Evolutionary conservation across 2,797 vertebrate genomes (phyloP), one percentile per base, ranked within the genome.

Genomic region (Propithecus perrieri): DNA sequence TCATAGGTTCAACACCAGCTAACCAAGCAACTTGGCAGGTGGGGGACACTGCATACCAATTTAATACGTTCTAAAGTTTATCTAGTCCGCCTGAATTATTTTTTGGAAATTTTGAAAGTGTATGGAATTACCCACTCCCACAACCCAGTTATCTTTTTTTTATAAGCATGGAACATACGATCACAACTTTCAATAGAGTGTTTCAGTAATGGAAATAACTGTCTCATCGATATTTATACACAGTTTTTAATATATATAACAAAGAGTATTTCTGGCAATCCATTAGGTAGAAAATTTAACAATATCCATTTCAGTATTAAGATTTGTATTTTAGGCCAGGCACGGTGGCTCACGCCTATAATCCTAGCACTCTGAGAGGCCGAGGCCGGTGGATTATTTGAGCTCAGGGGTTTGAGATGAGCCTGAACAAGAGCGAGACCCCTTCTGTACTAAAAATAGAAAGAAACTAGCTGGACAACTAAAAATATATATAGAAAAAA

Each of bases 201-300:
- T 72, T 86, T 79, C 20, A 85, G 28, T 74, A 63, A 84, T 15
- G 17, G 50, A 83, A 96, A 74, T 30, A 53, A 94, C 35, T 55
- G 7, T 59, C 65, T 89, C n/a, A 76, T 1, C 28, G 55, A 89
- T 41, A 88, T 14, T 38, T 50, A 50, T 11, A 2, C 55, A 11
- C 14, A 67, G 59, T 59, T 69, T 80, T 78, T 83, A 48, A 78
- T 6, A 4, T 11, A 85, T 28, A 13, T 14, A 95, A 86, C 9
- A 59, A 87, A 79, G 69, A 84, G 4, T 38, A 67, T 53, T 83
- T 55, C 28, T 81, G 84, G 11, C 11, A 41, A 74, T 48, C 76
- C 71, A 74, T n/a, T 46, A 69, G 22, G 28, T 17, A 86, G n/a
- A 89, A 95, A 92, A 83, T 78, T 67, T 53, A 96, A 61, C 50